Percentiles rank a stretch among this genome's conserved stretches.
Conservation (phyloP, 2,113 vertebrate species). For the Charadrius vociferus region DNA sequence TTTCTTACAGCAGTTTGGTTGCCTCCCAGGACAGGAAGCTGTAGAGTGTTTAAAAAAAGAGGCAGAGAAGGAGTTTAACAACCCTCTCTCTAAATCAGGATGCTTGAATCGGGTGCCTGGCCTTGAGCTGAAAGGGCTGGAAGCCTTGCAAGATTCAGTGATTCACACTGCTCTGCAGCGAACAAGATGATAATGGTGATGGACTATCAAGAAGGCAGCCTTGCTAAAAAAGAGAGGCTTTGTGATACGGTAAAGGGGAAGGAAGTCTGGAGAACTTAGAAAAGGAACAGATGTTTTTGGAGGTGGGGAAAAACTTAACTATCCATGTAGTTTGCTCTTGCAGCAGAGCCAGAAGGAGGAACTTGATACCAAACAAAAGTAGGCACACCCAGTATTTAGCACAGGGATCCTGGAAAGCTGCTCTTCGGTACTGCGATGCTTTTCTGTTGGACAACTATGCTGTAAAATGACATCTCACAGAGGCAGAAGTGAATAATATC, state of each 20-base stretch:
- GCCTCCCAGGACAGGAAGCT: slow-evolving; percentile 52
- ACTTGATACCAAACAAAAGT: slow-evolving; percentile 53
- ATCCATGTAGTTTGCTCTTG: slow-evolving; percentile 6
- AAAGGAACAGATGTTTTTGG: slow-evolving; percentile 57
- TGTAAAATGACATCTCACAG: not conserved
- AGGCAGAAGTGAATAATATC: not conserved
- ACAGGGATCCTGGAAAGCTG: slow-evolving; percentile 33
- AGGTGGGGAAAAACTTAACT: not conserved
- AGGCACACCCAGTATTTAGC: slow-evolving; percentile 47
- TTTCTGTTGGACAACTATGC: not conserved
- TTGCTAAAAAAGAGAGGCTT: slow-evolving; percentile 25
- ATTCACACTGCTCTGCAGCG: not conserved
- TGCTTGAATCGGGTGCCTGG: not conserved
- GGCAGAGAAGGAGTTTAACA: not conserved
- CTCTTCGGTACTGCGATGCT: not conserved
- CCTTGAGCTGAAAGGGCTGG: slow-evolving; percentile 47
- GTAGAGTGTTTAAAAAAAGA: not conserved
- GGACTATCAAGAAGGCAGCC: slow-evolving; percentile 23
- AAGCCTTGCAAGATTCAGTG: slow-evolving; percentile 7
- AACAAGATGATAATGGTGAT: slow-evolving; percentile 12
- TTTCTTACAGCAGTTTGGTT: slow-evolving; percentile 1
- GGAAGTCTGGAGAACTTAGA: slow-evolving; percentile 40
- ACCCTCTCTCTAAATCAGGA: not conserved
- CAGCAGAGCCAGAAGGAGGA: not conserved
- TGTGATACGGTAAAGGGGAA: slow-evolving; percentile 4